phyloP scores from a whole-genome alignment of 2,888 invertebrate species.

The Dorcus parallelipipedus region DNA sequence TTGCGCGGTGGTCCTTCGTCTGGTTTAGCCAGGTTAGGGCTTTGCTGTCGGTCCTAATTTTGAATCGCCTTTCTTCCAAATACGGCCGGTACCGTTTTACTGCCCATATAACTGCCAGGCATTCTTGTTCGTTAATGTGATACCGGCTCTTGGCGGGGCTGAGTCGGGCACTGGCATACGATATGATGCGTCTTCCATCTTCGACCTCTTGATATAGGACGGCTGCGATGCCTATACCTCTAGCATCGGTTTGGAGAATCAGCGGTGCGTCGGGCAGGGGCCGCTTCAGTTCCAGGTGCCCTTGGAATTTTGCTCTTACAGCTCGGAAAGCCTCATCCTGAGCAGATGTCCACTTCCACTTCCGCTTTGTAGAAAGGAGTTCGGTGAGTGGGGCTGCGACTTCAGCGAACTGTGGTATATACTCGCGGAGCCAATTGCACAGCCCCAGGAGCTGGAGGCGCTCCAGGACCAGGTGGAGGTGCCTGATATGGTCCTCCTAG shows the following conservation, averaged over 20 bases:
- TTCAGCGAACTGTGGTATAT: slow-evolving; percentile 4
- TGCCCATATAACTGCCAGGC: slow-evolving; percentile 28
- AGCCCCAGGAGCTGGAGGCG: too few relatives aligned
- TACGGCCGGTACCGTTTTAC: slow-evolving; percentile 25
- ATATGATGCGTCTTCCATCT: slow-evolving; percentile 15
- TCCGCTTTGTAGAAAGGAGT: neutral
- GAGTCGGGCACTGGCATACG: slow-evolving; percentile 24
- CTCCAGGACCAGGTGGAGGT: too few relatives aligned
- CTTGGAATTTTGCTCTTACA: slow-evolving; percentile 14
- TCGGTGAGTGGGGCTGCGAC: neutral
- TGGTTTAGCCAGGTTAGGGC: slow-evolving; percentile 21
- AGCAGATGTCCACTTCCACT: slow-evolving; percentile 13
- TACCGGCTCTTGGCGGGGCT: slow-evolving; percentile 15
- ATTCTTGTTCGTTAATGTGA: slow-evolving; percentile 31
- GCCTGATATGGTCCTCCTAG: too few relatives aligned
- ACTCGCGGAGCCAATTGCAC: too few relatives aligned
- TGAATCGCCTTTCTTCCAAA: slow-evolving; percentile 26
- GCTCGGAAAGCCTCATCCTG: slow-evolving; percentile 15
- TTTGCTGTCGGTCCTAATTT: slow-evolving; percentile 15
- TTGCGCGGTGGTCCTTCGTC: slow-evolving; percentile 14
- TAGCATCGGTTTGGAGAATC: slow-evolving; percentile 27
- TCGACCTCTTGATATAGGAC: slow-evolving; percentile 26
- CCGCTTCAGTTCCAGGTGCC: slow-evolving; percentile 6
- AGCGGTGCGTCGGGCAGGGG: neutral
- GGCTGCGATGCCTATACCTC: slow-evolving; percentile 24